Evolutionary conservation across 2,113 vertebrate genomes (phyloP).

Genomic region (Neogobius melanostomus): DNA sequence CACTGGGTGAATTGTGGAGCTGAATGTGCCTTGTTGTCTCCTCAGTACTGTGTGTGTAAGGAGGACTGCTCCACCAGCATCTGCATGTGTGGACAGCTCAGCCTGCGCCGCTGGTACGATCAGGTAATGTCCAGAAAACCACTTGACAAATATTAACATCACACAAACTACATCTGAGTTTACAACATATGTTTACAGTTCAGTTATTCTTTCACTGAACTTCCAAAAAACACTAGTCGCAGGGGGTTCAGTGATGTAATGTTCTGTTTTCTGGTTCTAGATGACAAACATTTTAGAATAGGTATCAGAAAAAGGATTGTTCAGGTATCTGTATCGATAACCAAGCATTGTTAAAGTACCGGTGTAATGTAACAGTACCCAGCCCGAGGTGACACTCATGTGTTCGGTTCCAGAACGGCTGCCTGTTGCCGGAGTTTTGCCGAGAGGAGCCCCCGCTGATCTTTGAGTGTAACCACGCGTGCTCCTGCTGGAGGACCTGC

Average conservation of each 20-base stretch:
- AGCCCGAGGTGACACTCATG: neutral
- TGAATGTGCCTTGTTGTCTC: neutral
- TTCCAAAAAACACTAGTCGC: too few species aligned
- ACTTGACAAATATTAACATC: too few species aligned
- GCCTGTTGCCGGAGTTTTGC: constrained; percentile 95
- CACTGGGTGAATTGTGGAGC: neutral
- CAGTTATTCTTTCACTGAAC: too few species aligned
- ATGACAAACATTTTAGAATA: too few species aligned
- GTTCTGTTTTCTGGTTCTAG: too few species aligned
- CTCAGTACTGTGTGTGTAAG: constrained; percentile 94
- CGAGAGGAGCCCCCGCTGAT: constrained; percentile 90
- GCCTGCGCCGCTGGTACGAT: constrained; percentile 96
- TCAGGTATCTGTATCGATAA: too few species aligned
- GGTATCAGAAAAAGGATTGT: too few species aligned
- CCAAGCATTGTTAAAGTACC: too few species aligned
- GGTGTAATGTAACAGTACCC: too few species aligned
- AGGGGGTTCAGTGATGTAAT: too few species aligned
- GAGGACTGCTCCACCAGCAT: constrained; percentile 96
- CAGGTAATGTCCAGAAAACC: constrained; percentile 74
- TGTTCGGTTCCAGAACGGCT: constrained; percentile 79
- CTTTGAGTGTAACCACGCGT: constrained; percentile 98
- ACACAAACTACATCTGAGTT: too few species aligned
- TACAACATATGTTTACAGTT: too few species aligned
- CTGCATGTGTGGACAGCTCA: constrained; percentile 98
- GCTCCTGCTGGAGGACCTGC: constrained; percentile 94